Base-by-base conservation (phyloP, 1,140 invertebrate species). In the Akabosia matsudoensis region DNA sequence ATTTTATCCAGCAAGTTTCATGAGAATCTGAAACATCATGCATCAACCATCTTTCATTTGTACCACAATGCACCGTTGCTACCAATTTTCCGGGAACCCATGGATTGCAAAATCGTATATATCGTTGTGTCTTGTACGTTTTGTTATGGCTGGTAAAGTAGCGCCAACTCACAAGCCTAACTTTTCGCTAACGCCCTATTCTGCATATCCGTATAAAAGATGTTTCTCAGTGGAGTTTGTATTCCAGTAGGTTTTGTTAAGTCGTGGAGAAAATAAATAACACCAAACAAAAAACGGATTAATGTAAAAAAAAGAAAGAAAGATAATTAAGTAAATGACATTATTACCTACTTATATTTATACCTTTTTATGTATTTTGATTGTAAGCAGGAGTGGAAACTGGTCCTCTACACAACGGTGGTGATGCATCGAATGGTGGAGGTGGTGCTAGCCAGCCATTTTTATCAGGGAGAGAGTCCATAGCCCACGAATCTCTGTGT, bases 401-500 rank as follows among this genome's bases (percentile, higher is more conserved):
- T 4, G 70, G 31, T 7, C 52, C 73, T 2, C 7, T 74, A 26
- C 30, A 31, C 52, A 74, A 54, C 37, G 73, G 52, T 24, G 52
- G 30, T n/a, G 64, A 56, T 56, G 56, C 31, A 16, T 85, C 84
- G 71, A 81, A 83, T 73, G 82, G 83, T 75, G 83, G 82, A 77
- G 82, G 82, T 64, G 81, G 83, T 31, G 77, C 31, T 82, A 85
- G 82, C 80, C 86, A 82, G 64, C 82, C 78, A 73, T 84, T 86
- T 84, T 85, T 79, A 82, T 87, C 82, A 81, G 85, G 82, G 79
- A 85, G 82, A 81, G 84, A 72, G 79, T 83, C 84, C 37, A 82
- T 82, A 22, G 80, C 82, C 54, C 83, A 84, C 33, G 84, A 86
- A 76, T 87, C 86, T 70, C 83, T 86, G 56, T 85, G 85, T 16